Conservation (phyloP, 2,888 invertebrate species). For the Pheosia tremula region DNA sequence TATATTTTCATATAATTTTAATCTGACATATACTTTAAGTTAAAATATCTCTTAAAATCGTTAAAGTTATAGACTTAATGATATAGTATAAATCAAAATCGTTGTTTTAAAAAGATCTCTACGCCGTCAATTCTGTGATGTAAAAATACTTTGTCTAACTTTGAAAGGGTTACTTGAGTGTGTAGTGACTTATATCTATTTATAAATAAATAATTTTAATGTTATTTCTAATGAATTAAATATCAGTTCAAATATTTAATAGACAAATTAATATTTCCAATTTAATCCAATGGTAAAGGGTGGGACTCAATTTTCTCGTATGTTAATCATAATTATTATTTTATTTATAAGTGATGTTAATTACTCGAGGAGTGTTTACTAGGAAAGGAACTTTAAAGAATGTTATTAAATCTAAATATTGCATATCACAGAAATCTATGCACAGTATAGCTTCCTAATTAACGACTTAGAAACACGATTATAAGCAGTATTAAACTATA, state of each 20-base stretch:
- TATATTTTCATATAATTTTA: slow-evolving; percentile 10
- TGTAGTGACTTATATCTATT: slow-evolving; percentile 59
- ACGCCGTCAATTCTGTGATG: slow-evolving; percentile 83
- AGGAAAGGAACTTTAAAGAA: background rate
- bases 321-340: background rate
- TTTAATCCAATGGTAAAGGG: slow-evolving; percentile 7
- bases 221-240: slow-evolving; percentile 41
- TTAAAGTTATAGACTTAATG: slow-evolving; percentile 62
- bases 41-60: slow-evolving; percentile 36
- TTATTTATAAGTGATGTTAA: slow-evolving; percentile 7
- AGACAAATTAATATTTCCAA: slow-evolving; percentile 18
- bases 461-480: slow-evolving; percentile 7
- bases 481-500: slow-evolving; percentile 3
- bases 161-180: slow-evolving; percentile 63
- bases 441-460: slow-evolving; percentile 7
- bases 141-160: slow-evolving; percentile 70
- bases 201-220: slow-evolving; percentile 42
- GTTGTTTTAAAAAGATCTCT: slow-evolving; percentile 77
- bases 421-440: slow-evolving; percentile 23
- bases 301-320: slow-evolving; percentile 13
- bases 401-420: background rate
- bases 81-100: slow-evolving; percentile 61
- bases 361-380: background rate
- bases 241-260: slow-evolving; percentile 28
- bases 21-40: slow-evolving; percentile 19